A percentile compares a stretch with the other conserved stretches of the same genome.
Conservation (phyloP, 2,797 vertebrate genomes). For the Poecilia gillii region DNA sequence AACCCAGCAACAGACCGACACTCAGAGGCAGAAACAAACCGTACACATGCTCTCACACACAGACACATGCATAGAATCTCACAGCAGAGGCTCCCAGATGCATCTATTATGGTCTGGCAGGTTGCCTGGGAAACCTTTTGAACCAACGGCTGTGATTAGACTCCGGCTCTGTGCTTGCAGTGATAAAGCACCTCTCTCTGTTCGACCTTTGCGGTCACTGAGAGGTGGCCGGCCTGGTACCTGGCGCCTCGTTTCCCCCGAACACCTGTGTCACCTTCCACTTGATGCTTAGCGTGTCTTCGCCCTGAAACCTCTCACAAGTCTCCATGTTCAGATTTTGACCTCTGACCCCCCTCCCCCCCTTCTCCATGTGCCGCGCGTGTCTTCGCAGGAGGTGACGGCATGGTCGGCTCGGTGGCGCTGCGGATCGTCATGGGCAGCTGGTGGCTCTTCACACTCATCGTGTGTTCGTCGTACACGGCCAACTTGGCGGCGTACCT, state of each 20-base stretch:
- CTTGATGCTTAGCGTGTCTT: not conserved
- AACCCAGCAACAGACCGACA: not conserved
- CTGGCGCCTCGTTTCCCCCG: not conserved
- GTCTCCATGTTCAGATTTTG: not conserved
- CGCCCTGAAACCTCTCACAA: not conserved
- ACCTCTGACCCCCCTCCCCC: not conserved
- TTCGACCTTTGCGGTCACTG: not conserved
- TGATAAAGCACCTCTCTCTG: slow-evolving; percentile 29
- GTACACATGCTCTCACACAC: not conserved
- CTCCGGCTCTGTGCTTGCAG: slow-evolving; percentile 29
- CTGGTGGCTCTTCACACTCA: slow-evolving; percentile 99
- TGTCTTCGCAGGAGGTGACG: slow-evolving; percentile 86
- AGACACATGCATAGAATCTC: not conserved
- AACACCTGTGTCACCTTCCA: not conserved
- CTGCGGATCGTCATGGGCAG: slow-evolving; percentile 98
- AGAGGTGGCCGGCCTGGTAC: slow-evolving; percentile 24
- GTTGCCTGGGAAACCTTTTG: slow-evolving; percentile 66
- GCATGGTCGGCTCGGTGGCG: slow-evolving; percentile 88
- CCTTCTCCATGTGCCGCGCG: slow-evolving; percentile 1
- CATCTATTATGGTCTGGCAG: slow-evolving; percentile 71
- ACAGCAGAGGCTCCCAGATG: slow-evolving; percentile 25
- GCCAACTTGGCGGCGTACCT: slow-evolving; percentile 97
- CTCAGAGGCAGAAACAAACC: not conserved
- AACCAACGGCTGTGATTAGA: slow-evolving; percentile 62
- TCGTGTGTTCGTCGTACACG: slow-evolving; percentile 97